Evolutionary conservation across 2,113 vertebrate genomes (phyloP).

Genomic region (Coryphaenoides rupestris): DNA sequence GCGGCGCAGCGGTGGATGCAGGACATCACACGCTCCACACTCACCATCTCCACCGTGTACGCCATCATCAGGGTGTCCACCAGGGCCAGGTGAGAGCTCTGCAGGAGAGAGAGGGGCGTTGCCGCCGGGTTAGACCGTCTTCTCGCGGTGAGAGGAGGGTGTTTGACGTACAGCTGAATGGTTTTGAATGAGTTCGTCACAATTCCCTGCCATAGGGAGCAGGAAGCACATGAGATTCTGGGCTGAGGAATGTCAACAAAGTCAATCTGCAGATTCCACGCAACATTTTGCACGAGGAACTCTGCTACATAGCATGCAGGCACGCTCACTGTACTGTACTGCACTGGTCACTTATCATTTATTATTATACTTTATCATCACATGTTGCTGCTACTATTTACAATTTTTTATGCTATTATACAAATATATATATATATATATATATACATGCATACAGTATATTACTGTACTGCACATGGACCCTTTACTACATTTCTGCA

Average conservation of each 20-base stretch:
- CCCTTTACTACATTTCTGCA: no score
- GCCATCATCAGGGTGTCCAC: constrained; percentile 98
- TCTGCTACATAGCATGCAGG: no score
- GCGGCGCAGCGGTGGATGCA: constrained; percentile 86
- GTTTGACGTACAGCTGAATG: not conserved
- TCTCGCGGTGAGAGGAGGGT: not conserved
- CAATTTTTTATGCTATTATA: no score
- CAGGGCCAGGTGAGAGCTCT: constrained; percentile 95
- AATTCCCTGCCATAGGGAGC: constrained; percentile 35
- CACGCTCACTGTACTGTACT: no score
- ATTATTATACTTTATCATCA: no score
- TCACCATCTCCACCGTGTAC: constrained; percentile 97
- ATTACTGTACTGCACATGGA: no score
- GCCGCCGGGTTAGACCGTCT: not conserved
- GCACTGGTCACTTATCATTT: no score
- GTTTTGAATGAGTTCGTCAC: no score
- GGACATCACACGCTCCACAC: constrained; percentile 87
- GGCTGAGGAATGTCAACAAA: constrained; percentile 28
- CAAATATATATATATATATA: no score
- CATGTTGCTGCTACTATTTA: no score
- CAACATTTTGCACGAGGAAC: no score
- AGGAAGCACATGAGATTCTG: constrained; percentile 23
- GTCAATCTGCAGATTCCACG: not conserved
- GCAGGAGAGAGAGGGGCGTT: constrained; percentile 11
- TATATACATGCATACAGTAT: no score